Conservation (phyloP, 1,140 invertebrate species). For the Ruditapes philippinarum region DNA sequence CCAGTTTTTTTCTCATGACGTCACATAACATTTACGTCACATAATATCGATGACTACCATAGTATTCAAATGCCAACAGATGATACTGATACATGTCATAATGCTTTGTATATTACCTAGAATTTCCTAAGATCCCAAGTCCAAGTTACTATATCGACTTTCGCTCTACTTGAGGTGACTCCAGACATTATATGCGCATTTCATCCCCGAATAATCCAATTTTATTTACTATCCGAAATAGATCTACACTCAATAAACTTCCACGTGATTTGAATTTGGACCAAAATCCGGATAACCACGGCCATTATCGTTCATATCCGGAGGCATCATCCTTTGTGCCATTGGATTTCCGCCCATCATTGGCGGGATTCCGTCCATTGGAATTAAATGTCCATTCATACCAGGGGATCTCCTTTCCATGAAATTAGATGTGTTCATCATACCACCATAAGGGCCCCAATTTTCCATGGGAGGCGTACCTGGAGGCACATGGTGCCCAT, state of each 20-base stretch:
- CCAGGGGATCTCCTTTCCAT: constrained; percentile 80
- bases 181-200: not conserved
- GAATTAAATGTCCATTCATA: constrained; percentile 76
- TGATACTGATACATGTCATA: not conserved
- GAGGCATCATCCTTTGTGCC: constrained; percentile 76
- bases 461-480: constrained; percentile 79
- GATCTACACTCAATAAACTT: constrained; percentile 80
- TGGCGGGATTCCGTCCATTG: constrained; percentile 74
- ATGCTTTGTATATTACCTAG: too few species aligned
- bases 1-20: too few species aligned
- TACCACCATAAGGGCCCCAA: constrained; percentile 78
- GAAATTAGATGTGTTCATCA: constrained; percentile 67
- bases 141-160: too few species aligned
- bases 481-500: constrained; percentile 77
- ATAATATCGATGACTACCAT: not conserved
- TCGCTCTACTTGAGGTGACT: too few species aligned
- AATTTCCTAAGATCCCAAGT: too few species aligned
- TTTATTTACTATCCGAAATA: too few species aligned
- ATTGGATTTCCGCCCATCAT: constrained; percentile 71
- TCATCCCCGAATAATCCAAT: too few species aligned
- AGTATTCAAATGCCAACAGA: not conserved
- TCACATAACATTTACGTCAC: not conserved
- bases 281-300: constrained; percentile 81
- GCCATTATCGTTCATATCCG: constrained; percentile 78
- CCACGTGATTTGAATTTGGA: constrained; percentile 84